phyloP scores from a whole-genome alignment of 2,888 invertebrate genomes.

The Linnaemya tessellans region DNA sequence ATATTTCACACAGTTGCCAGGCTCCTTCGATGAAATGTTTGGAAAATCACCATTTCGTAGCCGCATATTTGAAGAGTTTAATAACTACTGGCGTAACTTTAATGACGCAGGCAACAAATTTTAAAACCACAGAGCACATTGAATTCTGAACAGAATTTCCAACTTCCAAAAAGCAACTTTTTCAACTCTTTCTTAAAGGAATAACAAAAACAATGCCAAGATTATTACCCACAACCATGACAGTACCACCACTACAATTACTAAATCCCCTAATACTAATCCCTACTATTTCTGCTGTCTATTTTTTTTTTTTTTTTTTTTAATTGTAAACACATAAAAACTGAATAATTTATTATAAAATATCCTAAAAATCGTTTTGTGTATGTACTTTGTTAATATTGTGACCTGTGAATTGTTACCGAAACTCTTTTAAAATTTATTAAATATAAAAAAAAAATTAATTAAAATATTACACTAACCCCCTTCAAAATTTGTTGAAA shows the following conservation, averaged over 20 bases:
- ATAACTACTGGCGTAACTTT: conserved; percentile 80
- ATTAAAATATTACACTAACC: conserved; percentile 31
- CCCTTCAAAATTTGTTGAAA: conserved; percentile 22
- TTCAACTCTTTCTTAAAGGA: background rate
- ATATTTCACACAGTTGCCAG: conserved; percentile 34
- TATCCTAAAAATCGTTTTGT: background rate
- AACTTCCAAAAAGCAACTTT: background rate
- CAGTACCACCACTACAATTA: background rate
- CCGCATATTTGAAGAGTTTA: conserved; percentile 79
- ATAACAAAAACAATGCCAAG: conserved; percentile 19
- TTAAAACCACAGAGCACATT: conserved; percentile 32
- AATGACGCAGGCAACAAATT: conserved; percentile 72
- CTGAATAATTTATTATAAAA: conserved; percentile 11
- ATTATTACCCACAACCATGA: conserved; percentile 39
- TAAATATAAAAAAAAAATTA: conserved; percentile 34
- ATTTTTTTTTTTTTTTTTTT: background rate
- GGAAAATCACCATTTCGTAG: conserved; percentile 79
- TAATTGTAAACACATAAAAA: conserved; percentile 5
- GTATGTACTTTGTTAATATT: conserved; percentile 38
- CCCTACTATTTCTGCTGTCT: background rate
- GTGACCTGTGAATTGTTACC: conserved; percentile 63
- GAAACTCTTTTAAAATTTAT: conserved; percentile 25
- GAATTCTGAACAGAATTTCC: background rate
- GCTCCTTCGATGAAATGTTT: conserved; percentile 78
- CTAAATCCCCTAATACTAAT: conserved; percentile 19